Conservation (phyloP, 2,797 vertebrate genomes). For the Alectoris magna region DNA sequence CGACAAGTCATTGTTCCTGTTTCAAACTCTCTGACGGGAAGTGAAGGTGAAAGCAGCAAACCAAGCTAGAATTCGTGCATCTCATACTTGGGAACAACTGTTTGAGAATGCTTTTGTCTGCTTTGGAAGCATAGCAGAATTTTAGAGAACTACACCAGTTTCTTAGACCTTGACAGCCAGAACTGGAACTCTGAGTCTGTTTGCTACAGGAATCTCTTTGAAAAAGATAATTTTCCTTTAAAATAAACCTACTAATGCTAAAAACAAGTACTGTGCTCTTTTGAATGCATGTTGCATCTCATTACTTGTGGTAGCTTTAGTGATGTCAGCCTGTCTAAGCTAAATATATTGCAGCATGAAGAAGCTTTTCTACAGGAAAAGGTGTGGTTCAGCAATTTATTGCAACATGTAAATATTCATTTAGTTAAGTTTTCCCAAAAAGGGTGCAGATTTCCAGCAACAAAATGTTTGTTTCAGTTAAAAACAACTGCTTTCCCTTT, state of each 20-base stretch:
- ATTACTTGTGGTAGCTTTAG: neutral
- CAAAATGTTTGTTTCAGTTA: neutral
- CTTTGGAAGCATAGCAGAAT: neutral
- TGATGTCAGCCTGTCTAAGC: neutral
- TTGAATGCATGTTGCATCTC: neutral
- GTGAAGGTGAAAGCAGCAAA: neutral
- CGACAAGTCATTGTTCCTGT: neutral
- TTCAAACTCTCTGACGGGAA: neutral
- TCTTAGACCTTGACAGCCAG: neutral
- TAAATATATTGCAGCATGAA: neutral
- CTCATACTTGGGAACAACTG: neutral
- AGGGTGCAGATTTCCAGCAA: neutral
- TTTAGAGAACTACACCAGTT: neutral
- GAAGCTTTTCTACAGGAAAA: neutral
- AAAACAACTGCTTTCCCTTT: neutral
- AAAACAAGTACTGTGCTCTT: neutral
- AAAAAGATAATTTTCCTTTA: neutral
- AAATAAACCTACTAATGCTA: neutral
- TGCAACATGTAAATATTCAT: neutral
- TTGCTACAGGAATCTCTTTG: neutral
- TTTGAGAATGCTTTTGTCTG: neutral
- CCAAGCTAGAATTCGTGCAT: neutral
- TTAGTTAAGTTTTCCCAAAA: neutral
- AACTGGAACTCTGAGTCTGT: neutral
- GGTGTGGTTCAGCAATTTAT: neutral